A percentile compares a stretch with the other conserved stretches of the same genome.
phyloP scores from a whole-genome alignment of 1,140 invertebrate species.

The Caerostris darwini region DNA sequence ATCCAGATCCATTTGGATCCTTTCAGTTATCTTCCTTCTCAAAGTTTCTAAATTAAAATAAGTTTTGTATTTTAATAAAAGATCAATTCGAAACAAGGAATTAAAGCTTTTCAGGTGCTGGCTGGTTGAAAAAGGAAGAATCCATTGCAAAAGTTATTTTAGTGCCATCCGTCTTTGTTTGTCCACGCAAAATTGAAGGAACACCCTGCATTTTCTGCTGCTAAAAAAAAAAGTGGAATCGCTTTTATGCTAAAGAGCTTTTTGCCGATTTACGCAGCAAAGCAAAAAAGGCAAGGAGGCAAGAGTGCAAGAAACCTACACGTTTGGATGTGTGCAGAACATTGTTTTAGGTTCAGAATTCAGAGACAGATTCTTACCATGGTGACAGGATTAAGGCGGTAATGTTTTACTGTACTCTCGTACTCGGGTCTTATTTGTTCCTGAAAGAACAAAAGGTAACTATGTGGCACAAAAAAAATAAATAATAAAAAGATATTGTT shows the following conservation, averaged over 20 bases:
- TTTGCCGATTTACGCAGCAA: conserved; percentile 14
- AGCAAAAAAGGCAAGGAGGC: conserved; percentile 36
- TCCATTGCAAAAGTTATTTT: no score
- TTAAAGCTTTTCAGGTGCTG: no score
- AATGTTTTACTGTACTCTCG: conserved; percentile 84
- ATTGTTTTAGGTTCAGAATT: conserved; percentile 30
- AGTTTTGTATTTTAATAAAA: no score
- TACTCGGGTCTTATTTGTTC: conserved; percentile 87
- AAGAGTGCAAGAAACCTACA: conserved; percentile 41
- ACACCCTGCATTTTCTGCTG: no score
- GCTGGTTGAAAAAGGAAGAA: no score
- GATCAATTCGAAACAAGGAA: no score
- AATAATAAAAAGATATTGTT: background rate
- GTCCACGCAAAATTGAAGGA: no score
- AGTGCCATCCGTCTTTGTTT: no score
- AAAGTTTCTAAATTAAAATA: no score
- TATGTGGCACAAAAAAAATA: conserved; percentile 70
- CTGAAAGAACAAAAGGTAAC: conserved; percentile 77
- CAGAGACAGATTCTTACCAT: conserved; percentile 79
- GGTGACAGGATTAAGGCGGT: conserved; percentile 91
- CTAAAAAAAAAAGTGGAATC: conserved; percentile 6
- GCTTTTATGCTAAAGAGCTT: conserved; percentile 14
- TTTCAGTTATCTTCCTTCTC: no score
- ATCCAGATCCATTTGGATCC: no score
- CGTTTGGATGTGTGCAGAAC: conserved; percentile 43